Percentiles rank a stretch among this genome's conserved stretches.
Conservation (phyloP, 2,888 invertebrate genomes). For the Corythucha ciliata region DNA sequence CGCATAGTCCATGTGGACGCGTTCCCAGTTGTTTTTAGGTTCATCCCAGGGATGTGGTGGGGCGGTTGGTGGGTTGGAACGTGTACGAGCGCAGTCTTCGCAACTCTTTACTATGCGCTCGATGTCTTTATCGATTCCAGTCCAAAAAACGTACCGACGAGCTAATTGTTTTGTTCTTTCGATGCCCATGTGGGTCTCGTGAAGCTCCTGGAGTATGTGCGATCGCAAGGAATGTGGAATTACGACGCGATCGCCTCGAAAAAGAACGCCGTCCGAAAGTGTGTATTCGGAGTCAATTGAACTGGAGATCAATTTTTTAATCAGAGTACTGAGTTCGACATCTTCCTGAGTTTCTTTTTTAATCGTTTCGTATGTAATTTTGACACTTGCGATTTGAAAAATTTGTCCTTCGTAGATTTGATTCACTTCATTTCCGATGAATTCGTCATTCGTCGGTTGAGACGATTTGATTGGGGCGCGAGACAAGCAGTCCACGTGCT, state of each 20-base stretch:
- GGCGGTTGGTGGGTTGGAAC: conserved; percentile 4
- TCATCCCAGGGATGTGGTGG: conserved; percentile 8
- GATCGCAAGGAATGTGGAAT: neutral
- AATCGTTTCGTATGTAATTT: neutral
- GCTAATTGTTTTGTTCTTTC: conserved; percentile 36
- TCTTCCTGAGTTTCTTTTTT: conserved; percentile 1
- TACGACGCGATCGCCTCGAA: neutral
- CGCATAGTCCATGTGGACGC: conserved; percentile 15
- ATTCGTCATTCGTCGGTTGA: conserved; percentile 6
- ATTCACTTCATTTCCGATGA: neutral
- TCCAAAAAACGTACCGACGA: conserved; percentile 36
- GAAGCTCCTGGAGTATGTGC: conserved; percentile 3
- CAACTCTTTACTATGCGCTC: conserved; percentile 27
- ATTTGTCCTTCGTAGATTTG: neutral
- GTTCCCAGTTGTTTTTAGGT: conserved; percentile 32
- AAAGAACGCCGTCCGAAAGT: neutral
- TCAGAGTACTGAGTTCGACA: neutral
- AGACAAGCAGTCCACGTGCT: conserved; percentile 6
- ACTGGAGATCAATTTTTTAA: neutral
- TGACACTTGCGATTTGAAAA: neutral
- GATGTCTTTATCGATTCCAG: conserved; percentile 34
- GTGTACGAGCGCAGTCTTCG: neutral
- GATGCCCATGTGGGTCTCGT: conserved; percentile 24
- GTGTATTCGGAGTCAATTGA: neutral
- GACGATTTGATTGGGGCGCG: neutral